A percentile compares a stretch with the other conserved stretches of the same genome.
Conservation (phyloP, 2,113 vertebrate species). For the Porphyrio hochstetteri region DNA sequence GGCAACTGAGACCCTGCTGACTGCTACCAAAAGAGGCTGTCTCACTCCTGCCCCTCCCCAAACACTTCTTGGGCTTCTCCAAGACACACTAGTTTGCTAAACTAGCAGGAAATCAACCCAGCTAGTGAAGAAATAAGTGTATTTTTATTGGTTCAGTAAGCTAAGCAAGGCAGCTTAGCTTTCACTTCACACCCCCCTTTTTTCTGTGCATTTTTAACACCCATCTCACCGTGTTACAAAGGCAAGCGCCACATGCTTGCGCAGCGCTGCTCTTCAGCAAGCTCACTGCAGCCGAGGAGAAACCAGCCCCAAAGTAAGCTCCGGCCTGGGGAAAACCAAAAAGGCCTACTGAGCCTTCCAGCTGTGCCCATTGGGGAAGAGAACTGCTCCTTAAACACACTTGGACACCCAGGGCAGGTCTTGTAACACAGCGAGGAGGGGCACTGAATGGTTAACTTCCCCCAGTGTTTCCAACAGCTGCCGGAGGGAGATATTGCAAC, state of each 20-base stretch:
- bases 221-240: not conserved
- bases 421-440: rapidly evolving
- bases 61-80: not conserved
- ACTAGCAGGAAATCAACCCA: not conserved
- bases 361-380: not conserved
- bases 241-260: rapidly evolving
- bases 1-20: not conserved
- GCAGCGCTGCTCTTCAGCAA: not conserved
- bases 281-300: rapidly evolving
- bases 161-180: not conserved
- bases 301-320: not conserved
- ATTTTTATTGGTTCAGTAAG: not conserved
- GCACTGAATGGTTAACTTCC: not conserved
- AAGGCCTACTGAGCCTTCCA: not conserved
- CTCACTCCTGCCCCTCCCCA: not conserved
- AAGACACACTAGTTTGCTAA: not conserved
- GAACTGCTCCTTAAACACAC: not conserved
- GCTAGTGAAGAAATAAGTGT: not conserved
- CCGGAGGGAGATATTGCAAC: rapidly evolving
- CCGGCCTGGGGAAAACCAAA: not conserved
- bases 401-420: rapidly evolving
- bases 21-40: not conserved
- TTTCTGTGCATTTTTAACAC: not conserved
- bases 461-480: not conserved
- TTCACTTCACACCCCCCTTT: not conserved